Conservation (phyloP, 2,797 vertebrate genomes). For the Triplophysa yarkandensis region DNA sequence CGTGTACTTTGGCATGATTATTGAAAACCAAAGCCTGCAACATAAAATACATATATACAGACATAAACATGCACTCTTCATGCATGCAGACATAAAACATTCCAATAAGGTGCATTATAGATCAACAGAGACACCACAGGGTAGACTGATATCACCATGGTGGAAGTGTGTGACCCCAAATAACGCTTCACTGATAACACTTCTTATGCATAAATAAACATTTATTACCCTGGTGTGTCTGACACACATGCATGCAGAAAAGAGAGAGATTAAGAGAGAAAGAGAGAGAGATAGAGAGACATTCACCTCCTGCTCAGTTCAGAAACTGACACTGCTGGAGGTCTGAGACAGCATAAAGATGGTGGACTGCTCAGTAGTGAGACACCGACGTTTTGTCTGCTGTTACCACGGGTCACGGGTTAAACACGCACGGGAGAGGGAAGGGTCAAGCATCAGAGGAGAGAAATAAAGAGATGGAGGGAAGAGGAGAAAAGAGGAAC, state of each 20-base stretch:
- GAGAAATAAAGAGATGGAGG: conserved; percentile 41
- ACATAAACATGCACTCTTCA: conserved; percentile 36
- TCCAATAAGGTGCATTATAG: conserved; percentile 15
- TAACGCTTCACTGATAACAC: conserved; percentile 20
- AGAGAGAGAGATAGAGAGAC: conserved; percentile 59
- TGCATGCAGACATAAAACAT: conserved; percentile 30
- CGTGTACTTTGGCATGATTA: not conserved
- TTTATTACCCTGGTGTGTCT: conserved; percentile 31
- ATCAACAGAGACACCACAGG: conserved; percentile 37
- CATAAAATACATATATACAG: conserved; percentile 74
- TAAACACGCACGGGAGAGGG: conserved; percentile 67
- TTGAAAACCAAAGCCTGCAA: conserved; percentile 60
- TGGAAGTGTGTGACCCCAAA: conserved; percentile 7
- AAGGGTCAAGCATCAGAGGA: conserved; percentile 46
- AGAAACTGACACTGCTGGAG: conserved; percentile 98
- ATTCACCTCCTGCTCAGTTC: conserved; percentile 88
- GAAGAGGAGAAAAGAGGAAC: conserved; percentile 75
- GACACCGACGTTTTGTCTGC: conserved; percentile 90
- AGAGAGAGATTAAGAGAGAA: conserved; percentile 56
- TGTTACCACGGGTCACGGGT: conserved; percentile 69
- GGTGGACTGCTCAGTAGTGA: conserved; percentile 96
- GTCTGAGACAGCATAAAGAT: conserved; percentile 99
- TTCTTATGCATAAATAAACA: not conserved
- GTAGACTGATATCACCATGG: conserved; percentile 25
- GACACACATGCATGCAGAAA: conserved; percentile 29